Evolutionary conservation across 2,797 vertebrate genomes (phyloP).

Genomic region (Echeneis naucrates): DNA sequence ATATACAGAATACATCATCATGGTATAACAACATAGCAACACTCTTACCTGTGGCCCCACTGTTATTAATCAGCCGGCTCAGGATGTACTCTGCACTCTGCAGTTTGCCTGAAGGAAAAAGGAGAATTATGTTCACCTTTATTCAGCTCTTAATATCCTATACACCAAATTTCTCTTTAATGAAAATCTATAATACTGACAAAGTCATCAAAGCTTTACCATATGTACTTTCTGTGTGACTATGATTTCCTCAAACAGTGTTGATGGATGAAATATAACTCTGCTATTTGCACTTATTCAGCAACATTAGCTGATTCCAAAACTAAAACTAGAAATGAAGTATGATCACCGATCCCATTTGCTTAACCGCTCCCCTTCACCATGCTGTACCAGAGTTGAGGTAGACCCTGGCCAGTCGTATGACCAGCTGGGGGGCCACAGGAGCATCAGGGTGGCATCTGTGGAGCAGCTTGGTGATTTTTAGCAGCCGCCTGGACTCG

Average conservation of each 20-base stretch:
- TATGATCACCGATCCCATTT: neutral
- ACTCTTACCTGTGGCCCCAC: conserved; percentile 88
- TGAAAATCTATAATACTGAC: neutral
- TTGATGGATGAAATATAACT: neutral
- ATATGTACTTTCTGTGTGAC: neutral
- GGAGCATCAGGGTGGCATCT: conserved; percentile 78
- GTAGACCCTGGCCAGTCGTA: conserved; percentile 92
- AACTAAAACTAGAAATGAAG: neutral
- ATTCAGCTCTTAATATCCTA: neutral
- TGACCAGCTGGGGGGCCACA: conserved; percentile 92
- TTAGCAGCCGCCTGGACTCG: conserved; percentile 87
- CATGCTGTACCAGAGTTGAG: conserved; percentile 86
- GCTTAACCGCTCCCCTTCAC: neutral
- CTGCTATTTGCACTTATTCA: neutral
- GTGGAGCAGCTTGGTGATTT: conserved; percentile 88
- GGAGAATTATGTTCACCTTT: neutral
- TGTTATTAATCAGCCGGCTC: conserved; percentile 90
- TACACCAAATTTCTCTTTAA: neutral
- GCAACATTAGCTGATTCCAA: neutral
- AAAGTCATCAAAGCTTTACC: conserved; percentile 7
- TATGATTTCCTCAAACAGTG: conserved; percentile 18
- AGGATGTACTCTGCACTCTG: conserved; percentile 95
- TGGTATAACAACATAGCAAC: neutral
- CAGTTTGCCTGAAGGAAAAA: conserved; percentile 88
- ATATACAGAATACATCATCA: neutral